Percentiles rank a stretch among this genome's conserved stretches.
These are phyloP conservation scores for Dendrolimus punctatus DNA, from an alignment of 1,140 invertebrate species.

Conservation along the genomic window DNA sequence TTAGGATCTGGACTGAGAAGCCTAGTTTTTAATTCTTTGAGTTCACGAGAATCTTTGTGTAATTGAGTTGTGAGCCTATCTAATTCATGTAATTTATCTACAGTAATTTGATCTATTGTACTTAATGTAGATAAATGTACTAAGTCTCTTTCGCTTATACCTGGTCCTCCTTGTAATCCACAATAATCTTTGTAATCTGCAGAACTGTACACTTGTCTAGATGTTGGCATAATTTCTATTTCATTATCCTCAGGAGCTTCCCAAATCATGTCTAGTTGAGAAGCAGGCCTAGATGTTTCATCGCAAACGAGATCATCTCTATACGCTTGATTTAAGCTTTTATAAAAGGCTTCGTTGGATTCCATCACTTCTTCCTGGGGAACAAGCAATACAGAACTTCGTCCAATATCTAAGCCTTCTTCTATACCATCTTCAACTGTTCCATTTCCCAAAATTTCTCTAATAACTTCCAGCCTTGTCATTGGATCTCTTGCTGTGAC, in stretches of 20 bases:
- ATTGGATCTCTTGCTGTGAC: constrained; percentile 62
- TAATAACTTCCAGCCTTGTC: constrained; percentile 72
- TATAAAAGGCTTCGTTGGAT: constrained; percentile 91
- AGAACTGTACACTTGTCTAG: constrained; percentile 80
- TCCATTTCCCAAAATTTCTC: constrained; percentile 75
- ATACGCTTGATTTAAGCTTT: constrained; percentile 90
- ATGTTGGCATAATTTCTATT: constrained; percentile 60
- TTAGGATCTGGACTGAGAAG: constrained; percentile 74
- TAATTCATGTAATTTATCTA: constrained; percentile 84
- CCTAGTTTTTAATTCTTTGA: constrained; percentile 82
- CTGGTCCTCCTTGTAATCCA: constrained; percentile 77
- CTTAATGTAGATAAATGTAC: constrained; percentile 82
- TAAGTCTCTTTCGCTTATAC: constrained; percentile 84
- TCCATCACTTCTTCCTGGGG: constrained; percentile 72
- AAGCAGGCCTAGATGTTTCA: constrained; percentile 75
- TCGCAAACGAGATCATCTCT: constrained; percentile 82
- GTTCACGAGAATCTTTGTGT: constrained; percentile 84
- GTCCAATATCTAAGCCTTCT: constrained; percentile 73
- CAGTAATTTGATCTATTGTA: constrained; percentile 82
- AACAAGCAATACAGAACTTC: constrained; percentile 47
- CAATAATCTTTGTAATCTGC: constrained; percentile 86
- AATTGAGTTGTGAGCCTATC: constrained; percentile 83
- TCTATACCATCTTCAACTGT: constrained; percentile 75
- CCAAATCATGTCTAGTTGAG: constrained; percentile 87
- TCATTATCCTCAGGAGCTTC: constrained; percentile 76